Percentiles rank a stretch among this genome's conserved stretches.
Conservation (phyloP, 2,888 invertebrate genomes). For the Sphaerophoria taeniata region DNA sequence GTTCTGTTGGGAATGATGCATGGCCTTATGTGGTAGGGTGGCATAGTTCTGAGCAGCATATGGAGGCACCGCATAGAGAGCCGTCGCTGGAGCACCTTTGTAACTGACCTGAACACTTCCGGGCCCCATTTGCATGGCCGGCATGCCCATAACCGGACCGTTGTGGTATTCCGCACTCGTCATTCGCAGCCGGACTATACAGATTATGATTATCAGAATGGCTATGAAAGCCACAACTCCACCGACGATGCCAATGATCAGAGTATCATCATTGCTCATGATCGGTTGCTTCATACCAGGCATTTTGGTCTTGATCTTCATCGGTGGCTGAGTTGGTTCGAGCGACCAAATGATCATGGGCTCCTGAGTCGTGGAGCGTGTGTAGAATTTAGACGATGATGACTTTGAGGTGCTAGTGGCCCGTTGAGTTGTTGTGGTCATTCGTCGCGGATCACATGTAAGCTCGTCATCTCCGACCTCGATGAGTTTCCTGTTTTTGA, state of each 20-base stretch:
- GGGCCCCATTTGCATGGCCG: slow-evolving; percentile 84
- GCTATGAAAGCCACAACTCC: slow-evolving; percentile 96
- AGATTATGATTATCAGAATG: slow-evolving; percentile 93
- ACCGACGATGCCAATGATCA: slow-evolving; percentile 97
- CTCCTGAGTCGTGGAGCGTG: slow-evolving; percentile 87
- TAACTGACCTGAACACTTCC: slow-evolving; percentile 85
- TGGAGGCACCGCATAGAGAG: slow-evolving; percentile 86
- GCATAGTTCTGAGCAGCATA: slow-evolving; percentile 85
- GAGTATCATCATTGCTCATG: slow-evolving; percentile 93
- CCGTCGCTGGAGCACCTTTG: slow-evolving; percentile 83
- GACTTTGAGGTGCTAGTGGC: slow-evolving; percentile 77
- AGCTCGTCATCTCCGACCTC: slow-evolving; percentile 92
- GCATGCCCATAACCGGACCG: slow-evolving; percentile 86
- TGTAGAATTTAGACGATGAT: slow-evolving; percentile 83
- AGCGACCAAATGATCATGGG: slow-evolving; percentile 96
- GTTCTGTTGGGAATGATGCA: slow-evolving; percentile 81
- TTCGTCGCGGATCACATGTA: slow-evolving; percentile 89
- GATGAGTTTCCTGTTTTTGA: slow-evolving; percentile 87
- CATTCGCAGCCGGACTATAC: slow-evolving; percentile 91
- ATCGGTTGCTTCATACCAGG: slow-evolving; percentile 86
- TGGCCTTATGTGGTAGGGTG: slow-evolving; percentile 87
- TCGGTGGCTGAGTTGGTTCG: slow-evolving; percentile 87
- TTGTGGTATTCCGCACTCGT: slow-evolving; percentile 87
- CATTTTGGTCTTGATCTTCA: slow-evolving; percentile 84
- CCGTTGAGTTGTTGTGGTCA: slow-evolving; percentile 80